Percentiles rank a stretch among this genome's conserved stretches.
Evolutionary conservation across 2,888 invertebrate genomes (phyloP).

Genomic region (Slavum lentiscoides): DNA sequence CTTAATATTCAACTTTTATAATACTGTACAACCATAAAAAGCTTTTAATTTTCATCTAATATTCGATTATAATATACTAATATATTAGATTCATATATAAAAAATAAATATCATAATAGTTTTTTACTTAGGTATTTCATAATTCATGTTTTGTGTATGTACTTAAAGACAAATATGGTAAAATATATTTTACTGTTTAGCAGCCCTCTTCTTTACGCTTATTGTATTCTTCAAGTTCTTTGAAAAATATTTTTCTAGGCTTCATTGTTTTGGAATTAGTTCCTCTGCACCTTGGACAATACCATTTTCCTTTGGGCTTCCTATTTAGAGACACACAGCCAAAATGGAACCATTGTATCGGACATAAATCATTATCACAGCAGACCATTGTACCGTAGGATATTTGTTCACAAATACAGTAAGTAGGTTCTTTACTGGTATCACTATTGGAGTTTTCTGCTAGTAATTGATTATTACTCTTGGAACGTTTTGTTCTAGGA

Average conservation of each 20-base stretch:
- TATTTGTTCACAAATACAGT: slow-evolving; percentile 95
- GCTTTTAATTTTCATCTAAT: too few relatives aligned
- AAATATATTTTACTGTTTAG: neutral
- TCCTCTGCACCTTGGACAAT: slow-evolving; percentile 87
- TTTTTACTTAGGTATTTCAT: too few relatives aligned
- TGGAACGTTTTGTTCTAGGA: neutral
- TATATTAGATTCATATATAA: too few relatives aligned
- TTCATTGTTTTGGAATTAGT: slow-evolving; percentile 57
- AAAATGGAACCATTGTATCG: slow-evolving; percentile 96
- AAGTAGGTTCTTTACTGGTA: slow-evolving; percentile 71
- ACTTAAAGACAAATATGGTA: neutral
- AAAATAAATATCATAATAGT: neutral
- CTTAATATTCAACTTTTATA: too few relatives aligned
- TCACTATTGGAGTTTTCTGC: slow-evolving; percentile 1
- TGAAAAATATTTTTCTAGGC: slow-evolving; percentile 7
- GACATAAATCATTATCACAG: slow-evolving; percentile 85
- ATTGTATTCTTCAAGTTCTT: slow-evolving; percentile 42
- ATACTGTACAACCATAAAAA: too few relatives aligned
- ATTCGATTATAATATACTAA: too few relatives aligned
- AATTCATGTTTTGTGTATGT: neutral
- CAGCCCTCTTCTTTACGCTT: slow-evolving; percentile 40
- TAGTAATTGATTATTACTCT: neutral
- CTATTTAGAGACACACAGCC: slow-evolving; percentile 87
- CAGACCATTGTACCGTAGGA: slow-evolving; percentile 97
- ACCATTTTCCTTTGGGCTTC: slow-evolving; percentile 87